Conservation (phyloP, 2,797 vertebrate genomes). For the Hemitrygon akajei region DNA sequence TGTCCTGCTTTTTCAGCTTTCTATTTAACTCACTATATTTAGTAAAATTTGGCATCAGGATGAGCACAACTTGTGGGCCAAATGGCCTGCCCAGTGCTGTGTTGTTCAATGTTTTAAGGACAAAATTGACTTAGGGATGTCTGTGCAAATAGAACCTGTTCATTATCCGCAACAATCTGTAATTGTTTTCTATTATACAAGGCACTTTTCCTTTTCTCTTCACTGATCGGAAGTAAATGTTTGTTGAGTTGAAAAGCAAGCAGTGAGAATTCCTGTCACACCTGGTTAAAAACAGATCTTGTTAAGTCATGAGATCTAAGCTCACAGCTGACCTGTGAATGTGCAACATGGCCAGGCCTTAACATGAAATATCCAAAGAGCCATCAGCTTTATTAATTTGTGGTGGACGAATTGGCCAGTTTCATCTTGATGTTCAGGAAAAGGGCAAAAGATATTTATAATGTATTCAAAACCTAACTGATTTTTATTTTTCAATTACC, state of each 20-base stretch:
- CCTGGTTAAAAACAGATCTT: neutral
- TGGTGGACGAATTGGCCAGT: neutral
- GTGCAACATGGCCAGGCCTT: neutral
- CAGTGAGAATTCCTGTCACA: neutral
- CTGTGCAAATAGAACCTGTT: no score
- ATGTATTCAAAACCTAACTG: constrained; percentile 16
- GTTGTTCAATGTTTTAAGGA: no score
- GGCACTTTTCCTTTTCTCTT: neutral
- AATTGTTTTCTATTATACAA: neutral
- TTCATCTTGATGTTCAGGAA: neutral
- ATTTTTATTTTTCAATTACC: constrained; percentile 18
- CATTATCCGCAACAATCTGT: no score
- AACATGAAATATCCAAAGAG: neutral
- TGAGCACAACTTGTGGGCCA: no score
- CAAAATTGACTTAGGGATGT: no score
- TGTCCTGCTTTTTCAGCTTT: no score
- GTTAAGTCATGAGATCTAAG: neutral
- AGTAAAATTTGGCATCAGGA: no score
- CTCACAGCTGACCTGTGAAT: no score
- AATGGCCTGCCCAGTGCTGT: no score
- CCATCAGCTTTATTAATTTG: no score
- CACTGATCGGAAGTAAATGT: neutral
- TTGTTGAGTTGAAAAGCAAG: neutral
- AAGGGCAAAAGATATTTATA: constrained; percentile 5
- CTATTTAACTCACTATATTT: no score